Base-by-base conservation (phyloP, 2,888 invertebrate genomes). In the Aleiodes alternator region DNA sequence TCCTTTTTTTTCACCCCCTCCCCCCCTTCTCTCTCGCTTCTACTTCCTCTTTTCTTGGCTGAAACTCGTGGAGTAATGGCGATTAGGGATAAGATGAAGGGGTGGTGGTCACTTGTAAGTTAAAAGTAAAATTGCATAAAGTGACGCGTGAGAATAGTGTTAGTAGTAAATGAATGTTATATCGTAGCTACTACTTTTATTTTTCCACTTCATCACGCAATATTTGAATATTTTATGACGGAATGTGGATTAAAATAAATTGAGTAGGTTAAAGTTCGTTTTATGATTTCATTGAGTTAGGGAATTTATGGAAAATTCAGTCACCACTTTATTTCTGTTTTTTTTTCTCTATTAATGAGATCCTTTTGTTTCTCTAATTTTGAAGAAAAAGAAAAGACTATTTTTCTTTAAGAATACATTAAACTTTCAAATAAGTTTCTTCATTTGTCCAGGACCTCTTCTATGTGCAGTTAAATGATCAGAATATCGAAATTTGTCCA, bases 61-160 rank as follows among this genome's bases (percentile, higher is more conserved):
- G 16, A n/a, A 16, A 16, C 55, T 55, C 16, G 14, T n/a, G 14
- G n/a, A 16, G 16, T 55, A 16, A 16, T n/a, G 55, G 55, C 14
- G 16, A 16, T n/a, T 7, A 16, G 55, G 55, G 55, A 55, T 55
- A 55, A 55, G 16, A 55, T 7, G 55, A 16, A 55, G 55, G 16
- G 55, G 43, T 43, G 55, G 55, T 55, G 14, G 55, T 55, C 55
- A 55, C 55, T 55, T 55, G 55, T 55, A 55, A 55, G 55, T 55
- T 55, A 55, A 55, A 55, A 55, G 55, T 55, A 55, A 55, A 55
- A 55, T 16, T 55, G 55, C 55, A 55, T 55, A 43, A 61, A 61
- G 61, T 61, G 61, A 38, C 61, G 29, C 61, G 38, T 34, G 61
- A 61, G 61, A 61, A 61, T 14, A 61, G 38, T 61, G 61, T 61